A percentile compares a stretch with the other conserved stretches of the same genome.
phyloP scores from a whole-genome alignment of 1,140 invertebrate species.

The Parasteatoda tepidariorum region DNA sequence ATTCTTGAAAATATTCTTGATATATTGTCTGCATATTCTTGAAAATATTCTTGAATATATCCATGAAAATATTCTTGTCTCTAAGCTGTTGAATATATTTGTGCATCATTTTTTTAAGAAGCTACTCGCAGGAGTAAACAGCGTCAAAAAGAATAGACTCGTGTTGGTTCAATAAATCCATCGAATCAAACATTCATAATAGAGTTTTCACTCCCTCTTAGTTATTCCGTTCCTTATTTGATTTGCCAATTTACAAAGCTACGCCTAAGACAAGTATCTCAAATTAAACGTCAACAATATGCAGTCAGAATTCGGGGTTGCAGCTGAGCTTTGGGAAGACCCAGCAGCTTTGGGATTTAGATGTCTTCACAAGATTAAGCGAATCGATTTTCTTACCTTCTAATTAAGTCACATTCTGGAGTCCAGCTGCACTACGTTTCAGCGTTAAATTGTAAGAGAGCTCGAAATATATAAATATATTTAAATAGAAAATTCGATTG shows the following conservation, averaged over 20 bases:
- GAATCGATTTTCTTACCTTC: not conserved
- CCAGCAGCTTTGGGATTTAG: not conserved
- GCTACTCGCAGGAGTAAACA: too few relatives aligned
- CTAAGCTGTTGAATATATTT: too few relatives aligned
- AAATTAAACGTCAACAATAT: not conserved
- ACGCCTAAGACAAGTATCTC: not conserved
- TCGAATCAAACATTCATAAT: not conserved
- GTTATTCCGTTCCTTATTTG: not conserved
- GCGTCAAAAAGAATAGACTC: too few relatives aligned
- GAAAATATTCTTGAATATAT: too few relatives aligned
- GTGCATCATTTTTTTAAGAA: too few relatives aligned
- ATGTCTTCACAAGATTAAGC: not conserved
- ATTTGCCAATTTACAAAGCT: slow-evolving; percentile 2
- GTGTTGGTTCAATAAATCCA: too few relatives aligned
- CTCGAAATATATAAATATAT: too few relatives aligned
- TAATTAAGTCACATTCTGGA: not conserved
- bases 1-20: too few relatives aligned
- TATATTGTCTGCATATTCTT: too few relatives aligned
- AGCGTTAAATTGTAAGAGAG: too few relatives aligned
- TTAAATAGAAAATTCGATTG: too few relatives aligned
- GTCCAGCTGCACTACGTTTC: not conserved
- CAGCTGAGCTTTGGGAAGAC: not conserved
- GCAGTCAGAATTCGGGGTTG: not conserved
- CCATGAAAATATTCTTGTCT: too few relatives aligned
- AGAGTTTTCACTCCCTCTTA: not conserved